phyloP scores from a whole-genome alignment of 2,113 vertebrate genomes.

The Ammospiza nelsoni region DNA sequence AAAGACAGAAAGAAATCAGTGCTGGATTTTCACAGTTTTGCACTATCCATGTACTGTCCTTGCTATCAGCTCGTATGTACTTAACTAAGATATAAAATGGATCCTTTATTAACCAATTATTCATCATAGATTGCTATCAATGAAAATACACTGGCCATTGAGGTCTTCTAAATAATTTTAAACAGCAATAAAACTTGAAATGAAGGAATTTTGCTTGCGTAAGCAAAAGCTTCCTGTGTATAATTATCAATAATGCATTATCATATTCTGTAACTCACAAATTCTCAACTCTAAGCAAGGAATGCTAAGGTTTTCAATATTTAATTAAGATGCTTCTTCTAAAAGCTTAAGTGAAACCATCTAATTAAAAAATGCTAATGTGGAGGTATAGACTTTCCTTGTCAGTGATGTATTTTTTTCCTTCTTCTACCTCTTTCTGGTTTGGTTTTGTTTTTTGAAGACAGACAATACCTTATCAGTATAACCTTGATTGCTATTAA shows the following conservation, averaged over 20 bases:
- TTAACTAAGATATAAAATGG: not conserved
- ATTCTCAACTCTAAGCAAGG: slow-evolving; percentile 25
- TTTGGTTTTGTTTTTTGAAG: not conserved
- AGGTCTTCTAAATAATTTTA: not conserved
- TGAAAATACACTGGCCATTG: not conserved
- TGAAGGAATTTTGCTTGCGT: not conserved
- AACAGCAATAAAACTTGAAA: not conserved
- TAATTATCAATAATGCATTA: not conserved
- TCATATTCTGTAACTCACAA: not conserved
- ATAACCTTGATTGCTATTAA: slow-evolving; percentile 37
- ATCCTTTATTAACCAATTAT: not conserved
- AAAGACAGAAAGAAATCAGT: not conserved
- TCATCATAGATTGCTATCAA: not conserved
- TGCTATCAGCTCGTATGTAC: not conserved
- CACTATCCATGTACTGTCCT: not conserved
- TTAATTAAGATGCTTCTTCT: slow-evolving; percentile 61
- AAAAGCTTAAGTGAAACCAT: slow-evolving; percentile 62
- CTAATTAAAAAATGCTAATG: slow-evolving; percentile 75
- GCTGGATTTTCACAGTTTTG: not conserved
- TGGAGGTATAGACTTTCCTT: slow-evolving; percentile 52
- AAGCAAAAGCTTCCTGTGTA: not conserved
- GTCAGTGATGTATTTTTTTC: slow-evolving; percentile 54
- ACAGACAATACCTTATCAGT: slow-evolving; percentile 23
- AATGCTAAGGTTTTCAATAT: slow-evolving; percentile 57
- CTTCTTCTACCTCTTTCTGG: slow-evolving; percentile 1